phyloP scores from a whole-genome alignment of 2,113 vertebrate species.

The Paracanthobrama guichenoti region DNA sequence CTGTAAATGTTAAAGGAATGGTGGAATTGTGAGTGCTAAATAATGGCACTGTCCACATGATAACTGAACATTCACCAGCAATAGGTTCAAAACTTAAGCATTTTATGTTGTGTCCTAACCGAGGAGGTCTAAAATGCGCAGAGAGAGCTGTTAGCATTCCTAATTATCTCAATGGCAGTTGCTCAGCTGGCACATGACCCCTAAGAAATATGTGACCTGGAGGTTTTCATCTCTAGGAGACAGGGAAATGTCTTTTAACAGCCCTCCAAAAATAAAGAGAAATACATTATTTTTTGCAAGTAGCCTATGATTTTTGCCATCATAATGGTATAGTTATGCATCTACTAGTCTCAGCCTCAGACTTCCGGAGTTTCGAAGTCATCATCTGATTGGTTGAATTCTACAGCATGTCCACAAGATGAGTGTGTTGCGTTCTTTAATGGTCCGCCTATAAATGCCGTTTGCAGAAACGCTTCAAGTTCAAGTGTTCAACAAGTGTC shows the following conservation, averaged over 20 bases:
- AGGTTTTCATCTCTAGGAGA: not conserved
- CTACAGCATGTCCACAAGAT: no score
- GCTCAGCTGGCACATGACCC: constrained; percentile 4
- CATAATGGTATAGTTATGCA: no score
- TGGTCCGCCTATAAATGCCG: no score
- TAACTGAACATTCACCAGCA: not conserved
- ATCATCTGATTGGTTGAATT: no score
- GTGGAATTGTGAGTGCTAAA: not conserved
- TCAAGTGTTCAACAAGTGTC: no score
- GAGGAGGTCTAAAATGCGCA: not conserved
- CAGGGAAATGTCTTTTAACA: not conserved
- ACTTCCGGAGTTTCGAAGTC: no score
- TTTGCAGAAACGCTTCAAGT: no score
- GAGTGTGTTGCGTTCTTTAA: no score
- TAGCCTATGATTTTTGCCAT: no score
- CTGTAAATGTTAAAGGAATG: not conserved
- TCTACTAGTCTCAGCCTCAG: no score
- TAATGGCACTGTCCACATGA: not conserved
- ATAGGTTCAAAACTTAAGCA: not conserved
- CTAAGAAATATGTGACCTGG: constrained; percentile 1
- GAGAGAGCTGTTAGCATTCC: not conserved
- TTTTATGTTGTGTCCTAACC: not conserved
- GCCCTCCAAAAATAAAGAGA: not conserved
- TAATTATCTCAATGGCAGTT: not conserved
- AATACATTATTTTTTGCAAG: no score